phyloP scores from a whole-genome alignment of 2,888 invertebrate species.

The Nipponacmea schrenckii region DNA sequence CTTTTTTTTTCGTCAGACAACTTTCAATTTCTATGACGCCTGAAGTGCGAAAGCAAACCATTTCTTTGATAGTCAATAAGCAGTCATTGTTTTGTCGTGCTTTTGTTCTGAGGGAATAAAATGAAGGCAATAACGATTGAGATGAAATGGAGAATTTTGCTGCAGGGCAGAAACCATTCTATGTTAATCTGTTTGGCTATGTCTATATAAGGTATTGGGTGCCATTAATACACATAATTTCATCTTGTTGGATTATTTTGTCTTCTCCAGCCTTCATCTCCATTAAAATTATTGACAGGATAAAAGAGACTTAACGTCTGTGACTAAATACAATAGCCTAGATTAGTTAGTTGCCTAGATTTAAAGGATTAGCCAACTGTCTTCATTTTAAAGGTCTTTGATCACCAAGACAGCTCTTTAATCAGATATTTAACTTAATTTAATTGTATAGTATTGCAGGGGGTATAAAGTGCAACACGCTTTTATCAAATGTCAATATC shows the following conservation, averaged over 20 bases:
- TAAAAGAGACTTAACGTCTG: too few relatives aligned
- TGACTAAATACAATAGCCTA: too few relatives aligned
- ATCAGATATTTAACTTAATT: too few relatives aligned
- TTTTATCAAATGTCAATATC: too few relatives aligned
- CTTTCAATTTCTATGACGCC: background rate
- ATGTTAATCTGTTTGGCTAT: constrained; percentile 5
- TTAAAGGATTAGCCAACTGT: too few relatives aligned
- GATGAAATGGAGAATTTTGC: background rate
- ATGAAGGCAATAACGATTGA: background rate
- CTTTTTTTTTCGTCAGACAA: background rate
- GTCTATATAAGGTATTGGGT: background rate
- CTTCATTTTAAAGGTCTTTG: too few relatives aligned
- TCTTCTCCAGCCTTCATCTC: background rate
- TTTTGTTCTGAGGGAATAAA: background rate
- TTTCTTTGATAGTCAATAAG: constrained; percentile 8
- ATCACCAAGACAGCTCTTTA: too few relatives aligned
- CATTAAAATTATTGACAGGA: too few relatives aligned
- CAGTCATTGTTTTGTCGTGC: background rate
- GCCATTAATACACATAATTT: constrained; percentile 2
- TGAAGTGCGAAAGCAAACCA: constrained; percentile 4
- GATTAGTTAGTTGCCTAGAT: too few relatives aligned
- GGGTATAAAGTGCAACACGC: too few relatives aligned
- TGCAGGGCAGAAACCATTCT: background rate
- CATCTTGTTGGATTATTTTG: background rate
- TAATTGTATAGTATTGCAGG: too few relatives aligned